Percentiles rank a stretch among this genome's conserved stretches.
Conservation (phyloP, 2,888 invertebrate species). For the Eurois occulta region DNA sequence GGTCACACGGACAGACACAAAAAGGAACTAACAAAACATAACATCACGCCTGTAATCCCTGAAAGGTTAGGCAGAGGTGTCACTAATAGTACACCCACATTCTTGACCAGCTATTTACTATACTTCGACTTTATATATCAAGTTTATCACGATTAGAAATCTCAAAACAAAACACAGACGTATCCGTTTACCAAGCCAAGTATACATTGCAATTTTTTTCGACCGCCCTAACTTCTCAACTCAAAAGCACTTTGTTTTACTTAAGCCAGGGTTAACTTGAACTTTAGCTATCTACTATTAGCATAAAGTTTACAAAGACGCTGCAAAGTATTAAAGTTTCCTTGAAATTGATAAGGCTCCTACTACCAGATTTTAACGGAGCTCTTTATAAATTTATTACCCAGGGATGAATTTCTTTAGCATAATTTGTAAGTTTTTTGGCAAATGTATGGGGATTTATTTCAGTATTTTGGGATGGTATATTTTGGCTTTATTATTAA, state of each 20-base stretch:
- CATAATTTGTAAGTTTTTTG: conserved; percentile 70
- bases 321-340: conserved; percentile 83
- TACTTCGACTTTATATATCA: background rate
- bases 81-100: background rate
- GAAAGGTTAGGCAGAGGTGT: background rate
- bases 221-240: conserved; percentile 74
- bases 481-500: background rate
- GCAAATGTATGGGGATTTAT: conserved; percentile 41
- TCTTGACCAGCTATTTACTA: background rate
- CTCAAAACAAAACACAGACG: conserved; percentile 3
- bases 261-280: conserved; percentile 84
- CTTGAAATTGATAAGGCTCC: conserved; percentile 83
- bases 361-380: conserved; percentile 80
- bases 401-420: conserved; percentile 74
- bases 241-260: conserved; percentile 86
- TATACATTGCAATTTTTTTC: conserved; percentile 78
- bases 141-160: background rate
- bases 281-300: conserved; percentile 85
- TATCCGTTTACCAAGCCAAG: conserved; percentile 35
- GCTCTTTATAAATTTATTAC: conserved; percentile 80
- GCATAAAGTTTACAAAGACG: conserved; percentile 85
- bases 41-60: background rate
- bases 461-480: conserved; percentile 37
- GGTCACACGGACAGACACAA: background rate
- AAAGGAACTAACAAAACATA: background rate